phyloP scores from a whole-genome alignment of 2,113 vertebrate genomes.

The Chionodraco myersi region DNA sequence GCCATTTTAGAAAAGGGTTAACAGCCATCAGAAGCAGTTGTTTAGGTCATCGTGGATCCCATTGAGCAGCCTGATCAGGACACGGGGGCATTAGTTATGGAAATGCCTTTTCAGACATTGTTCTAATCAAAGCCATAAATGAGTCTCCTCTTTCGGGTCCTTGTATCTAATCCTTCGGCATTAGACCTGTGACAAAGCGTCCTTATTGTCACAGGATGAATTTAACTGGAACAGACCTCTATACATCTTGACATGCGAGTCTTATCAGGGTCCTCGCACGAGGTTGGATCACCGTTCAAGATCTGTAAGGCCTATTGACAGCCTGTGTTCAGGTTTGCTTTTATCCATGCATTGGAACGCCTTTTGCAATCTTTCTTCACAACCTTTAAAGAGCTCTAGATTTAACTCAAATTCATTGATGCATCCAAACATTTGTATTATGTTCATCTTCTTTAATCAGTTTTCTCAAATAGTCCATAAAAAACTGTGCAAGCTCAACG shows the following conservation, averaged over 20 bases:
- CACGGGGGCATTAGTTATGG: slow-evolving; percentile 16
- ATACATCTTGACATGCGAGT: slow-evolving; percentile 17
- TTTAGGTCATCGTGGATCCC: slow-evolving; percentile 20
- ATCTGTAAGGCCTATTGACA: slow-evolving; percentile 16
- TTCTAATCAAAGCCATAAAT: background rate
- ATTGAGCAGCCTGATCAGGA: slow-evolving; percentile 15
- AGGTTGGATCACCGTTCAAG: slow-evolving; percentile 14
- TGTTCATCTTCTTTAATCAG: background rate
- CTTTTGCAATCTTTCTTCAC: background rate
- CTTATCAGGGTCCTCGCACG: slow-evolving; percentile 15
- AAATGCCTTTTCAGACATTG: slow-evolving; percentile 38
- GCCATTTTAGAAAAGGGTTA: slow-evolving; percentile 65
- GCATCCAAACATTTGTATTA: background rate
- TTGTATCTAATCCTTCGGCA: background rate
- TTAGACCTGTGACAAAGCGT: slow-evolving; percentile 21
- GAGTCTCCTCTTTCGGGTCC: slow-evolving; percentile 1
- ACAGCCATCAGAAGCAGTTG: slow-evolving; percentile 40
- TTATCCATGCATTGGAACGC: background rate
- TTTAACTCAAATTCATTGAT: background rate
- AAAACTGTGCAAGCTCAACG: slow-evolving; percentile 1
- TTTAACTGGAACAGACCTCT: slow-evolving; percentile 25
- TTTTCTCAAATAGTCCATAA: background rate
- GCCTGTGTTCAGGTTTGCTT: background rate
- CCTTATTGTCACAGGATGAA: slow-evolving; percentile 1
- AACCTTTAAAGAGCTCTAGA: background rate